Evolutionary conservation across 2,113 vertebrate genomes (phyloP).

Genomic region (Phasianus colchicus): DNA sequence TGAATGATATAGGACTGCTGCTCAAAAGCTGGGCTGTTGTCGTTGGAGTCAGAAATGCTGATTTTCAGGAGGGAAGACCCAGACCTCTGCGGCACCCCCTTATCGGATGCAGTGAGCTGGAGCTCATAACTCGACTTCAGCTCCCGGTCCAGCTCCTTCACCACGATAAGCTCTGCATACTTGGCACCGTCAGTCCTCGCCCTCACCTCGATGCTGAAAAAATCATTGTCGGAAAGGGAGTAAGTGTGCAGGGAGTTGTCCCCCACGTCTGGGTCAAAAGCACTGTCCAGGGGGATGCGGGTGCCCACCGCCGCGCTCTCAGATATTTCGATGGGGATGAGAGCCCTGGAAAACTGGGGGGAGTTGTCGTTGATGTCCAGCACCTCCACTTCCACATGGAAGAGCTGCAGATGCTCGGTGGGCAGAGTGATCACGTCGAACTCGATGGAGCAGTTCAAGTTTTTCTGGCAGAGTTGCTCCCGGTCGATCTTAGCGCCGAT

Average conservation of each 20-base stretch:
- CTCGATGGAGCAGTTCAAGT: slow-evolving; percentile 95
- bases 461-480: slow-evolving; percentile 94
- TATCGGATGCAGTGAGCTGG: slow-evolving; percentile 91
- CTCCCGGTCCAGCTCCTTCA: slow-evolving; percentile 91
- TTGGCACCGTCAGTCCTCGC: slow-evolving; percentile 94
- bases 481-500: slow-evolving; percentile 93
- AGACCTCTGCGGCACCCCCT: slow-evolving; percentile 88
- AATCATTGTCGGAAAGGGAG: slow-evolving; percentile 89
- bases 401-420: slow-evolving; percentile 93
- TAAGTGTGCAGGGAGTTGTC: slow-evolving; percentile 94
- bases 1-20: slow-evolving; percentile 88
- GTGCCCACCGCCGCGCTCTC: slow-evolving; percentile 96
- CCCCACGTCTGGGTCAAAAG: slow-evolving; percentile 92
- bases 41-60: slow-evolving; percentile 95
- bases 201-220: slow-evolving; percentile 91
- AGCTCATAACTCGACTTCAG: slow-evolving; percentile 89
- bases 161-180: slow-evolving; percentile 93
- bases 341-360: slow-evolving; percentile 90
- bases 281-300: slow-evolving; percentile 92
- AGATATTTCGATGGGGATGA: slow-evolving; percentile 94
- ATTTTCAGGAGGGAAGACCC: slow-evolving; percentile 94
- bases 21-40: slow-evolving; percentile 95
- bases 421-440: slow-evolving; percentile 97
- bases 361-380: slow-evolving; percentile 98
- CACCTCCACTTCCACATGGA: slow-evolving; percentile 97